A percentile compares a stretch with the other conserved stretches of the same genome.
These are phyloP conservation scores for Dicrostonyx torquatus DNA, from an alignment of 2,797 vertebrate genomes.

Conservation along the genomic window DNA sequence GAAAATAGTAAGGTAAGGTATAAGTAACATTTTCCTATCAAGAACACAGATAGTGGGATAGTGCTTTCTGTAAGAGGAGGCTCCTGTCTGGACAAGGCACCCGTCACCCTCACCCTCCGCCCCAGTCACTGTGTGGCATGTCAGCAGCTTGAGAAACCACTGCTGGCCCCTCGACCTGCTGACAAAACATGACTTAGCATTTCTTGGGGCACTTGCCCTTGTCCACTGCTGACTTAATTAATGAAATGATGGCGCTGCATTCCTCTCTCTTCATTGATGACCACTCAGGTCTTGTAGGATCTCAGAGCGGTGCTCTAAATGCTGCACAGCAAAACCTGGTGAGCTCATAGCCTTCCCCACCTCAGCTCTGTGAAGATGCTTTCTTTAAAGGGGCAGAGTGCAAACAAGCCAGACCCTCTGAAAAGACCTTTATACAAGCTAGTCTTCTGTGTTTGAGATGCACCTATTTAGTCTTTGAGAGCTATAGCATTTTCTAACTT, in stretches of 20 bases:
- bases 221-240: neutral
- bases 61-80: neutral
- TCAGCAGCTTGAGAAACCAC: neutral
- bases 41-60: neutral
- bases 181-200: neutral
- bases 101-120: rapidly evolving
- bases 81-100: rapidly evolving
- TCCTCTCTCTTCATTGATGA: constrained; percentile 17
- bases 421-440: neutral
- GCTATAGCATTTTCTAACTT: neutral
- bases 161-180: neutral
- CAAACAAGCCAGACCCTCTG: no score
- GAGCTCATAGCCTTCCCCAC: neutral
- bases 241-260: neutral
- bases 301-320: neutral
- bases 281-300: neutral
- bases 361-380: neutral
- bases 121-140: rapidly evolving
- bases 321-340: no score
- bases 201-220: neutral
- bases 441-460: rapidly evolving
- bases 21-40: neutral
- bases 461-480: neutral
- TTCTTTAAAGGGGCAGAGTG: neutral
- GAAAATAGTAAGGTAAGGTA: neutral